Percentiles rank a stretch among this genome's conserved stretches.
phyloP scores from a whole-genome alignment of 1,140 invertebrate genomes.

The Drosophila aff. region DNA sequence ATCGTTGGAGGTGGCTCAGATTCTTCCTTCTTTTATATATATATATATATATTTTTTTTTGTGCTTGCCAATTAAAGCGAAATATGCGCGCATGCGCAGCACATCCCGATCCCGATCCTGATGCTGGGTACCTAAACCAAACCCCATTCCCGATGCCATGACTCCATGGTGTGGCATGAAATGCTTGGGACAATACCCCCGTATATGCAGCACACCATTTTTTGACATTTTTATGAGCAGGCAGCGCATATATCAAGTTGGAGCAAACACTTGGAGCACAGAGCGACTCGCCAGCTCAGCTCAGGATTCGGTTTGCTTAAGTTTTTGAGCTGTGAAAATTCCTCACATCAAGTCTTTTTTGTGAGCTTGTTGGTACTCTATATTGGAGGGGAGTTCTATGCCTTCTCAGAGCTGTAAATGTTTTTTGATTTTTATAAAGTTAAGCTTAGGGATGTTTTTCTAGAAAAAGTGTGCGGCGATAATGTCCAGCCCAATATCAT shows the following conservation, averaged over 20 bases:
- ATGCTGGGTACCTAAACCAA: conserved; percentile 1
- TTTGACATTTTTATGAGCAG: conserved; percentile 85
- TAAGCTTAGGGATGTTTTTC: too few relatives aligned
- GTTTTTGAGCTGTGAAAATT: conserved; percentile 58
- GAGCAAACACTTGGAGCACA: conserved; percentile 49
- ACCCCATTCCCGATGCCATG: conserved; percentile 26
- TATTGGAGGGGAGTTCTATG: neutral
- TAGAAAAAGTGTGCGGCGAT: too few relatives aligned
- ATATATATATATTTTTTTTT: conserved; percentile 30
- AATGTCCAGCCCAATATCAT: too few relatives aligned
- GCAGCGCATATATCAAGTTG: conserved; percentile 84
- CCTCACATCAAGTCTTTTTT: conserved; percentile 63
- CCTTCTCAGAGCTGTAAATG: neutral
- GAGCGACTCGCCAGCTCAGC: conserved; percentile 34
- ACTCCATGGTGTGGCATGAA: conserved; percentile 21
- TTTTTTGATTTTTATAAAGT: too few relatives aligned
- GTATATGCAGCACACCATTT: conserved; percentile 67
- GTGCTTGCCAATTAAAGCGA: conserved; percentile 80
- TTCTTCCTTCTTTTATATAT: conserved; percentile 10
- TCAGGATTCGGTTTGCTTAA: conserved; percentile 18
- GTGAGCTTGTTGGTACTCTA: conserved; percentile 13
- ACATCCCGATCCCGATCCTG: conserved; percentile 15
- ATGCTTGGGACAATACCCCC: conserved; percentile 62
- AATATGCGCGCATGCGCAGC: conserved; percentile 79
- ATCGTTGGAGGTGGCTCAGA: conserved; percentile 73